phyloP scores from a whole-genome alignment of 2,797 vertebrate species.

The Sebastiscus albofasciatus region DNA sequence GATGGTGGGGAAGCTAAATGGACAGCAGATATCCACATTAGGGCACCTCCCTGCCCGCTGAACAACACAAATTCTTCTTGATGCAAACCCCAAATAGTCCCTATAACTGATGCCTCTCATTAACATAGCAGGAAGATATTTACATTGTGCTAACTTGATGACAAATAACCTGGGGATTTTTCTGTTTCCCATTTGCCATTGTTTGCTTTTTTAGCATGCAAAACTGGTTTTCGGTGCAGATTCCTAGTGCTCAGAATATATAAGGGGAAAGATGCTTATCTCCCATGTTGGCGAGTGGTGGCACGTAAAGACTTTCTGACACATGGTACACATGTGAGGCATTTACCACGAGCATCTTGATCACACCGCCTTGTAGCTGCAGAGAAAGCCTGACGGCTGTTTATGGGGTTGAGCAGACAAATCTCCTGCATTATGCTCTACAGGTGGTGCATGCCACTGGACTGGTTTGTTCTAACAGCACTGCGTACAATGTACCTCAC shows the following conservation, averaged over 20 bases:
- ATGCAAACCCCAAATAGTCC: slow-evolving; percentile 44
- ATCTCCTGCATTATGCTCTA: slow-evolving; percentile 65
- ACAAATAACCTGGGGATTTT: slow-evolving; percentile 75
- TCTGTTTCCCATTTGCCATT: slow-evolving; percentile 71
- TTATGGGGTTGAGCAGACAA: slow-evolving; percentile 64
- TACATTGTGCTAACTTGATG: slow-evolving; percentile 74
- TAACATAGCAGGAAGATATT: slow-evolving; percentile 55
- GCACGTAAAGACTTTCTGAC: slow-evolving; percentile 66
- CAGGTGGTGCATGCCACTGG: slow-evolving; percentile 65
- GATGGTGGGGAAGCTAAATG: slow-evolving; percentile 50
- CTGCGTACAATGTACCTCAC: slow-evolving; percentile 3
- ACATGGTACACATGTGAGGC: slow-evolving; percentile 74
- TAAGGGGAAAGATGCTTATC: slow-evolving; percentile 65
- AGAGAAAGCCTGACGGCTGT: slow-evolving; percentile 57
- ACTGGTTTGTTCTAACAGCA: slow-evolving; percentile 37
- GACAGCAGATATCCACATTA: slow-evolving; percentile 63
- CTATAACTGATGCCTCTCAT: slow-evolving; percentile 34
- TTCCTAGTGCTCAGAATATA: slow-evolving; percentile 25
- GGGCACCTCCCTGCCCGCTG: slow-evolving; percentile 47
- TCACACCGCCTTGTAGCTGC: slow-evolving; percentile 57
- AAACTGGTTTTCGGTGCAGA: slow-evolving; percentile 59
- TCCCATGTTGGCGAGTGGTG: slow-evolving; percentile 50
- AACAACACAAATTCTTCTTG: slow-evolving; percentile 41
- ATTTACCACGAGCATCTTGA: slow-evolving; percentile 57
- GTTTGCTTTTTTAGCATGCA: slow-evolving; percentile 70